These are phyloP conservation scores for Nymphicus hollandicus DNA, from an alignment of 2,113 vertebrate genomes.

Conservation along the genomic window DNA sequence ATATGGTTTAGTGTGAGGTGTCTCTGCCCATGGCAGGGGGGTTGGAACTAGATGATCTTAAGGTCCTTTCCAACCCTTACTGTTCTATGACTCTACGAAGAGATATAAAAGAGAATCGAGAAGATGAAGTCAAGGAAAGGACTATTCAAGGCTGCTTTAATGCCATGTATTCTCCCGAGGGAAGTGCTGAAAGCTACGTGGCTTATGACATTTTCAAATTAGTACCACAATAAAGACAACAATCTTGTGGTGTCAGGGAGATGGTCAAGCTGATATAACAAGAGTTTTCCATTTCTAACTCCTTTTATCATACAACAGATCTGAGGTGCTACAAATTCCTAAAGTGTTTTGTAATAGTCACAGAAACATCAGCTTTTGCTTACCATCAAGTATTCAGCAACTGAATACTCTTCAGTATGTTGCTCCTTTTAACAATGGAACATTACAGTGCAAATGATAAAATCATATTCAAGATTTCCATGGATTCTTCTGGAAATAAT, in stretches of 20 bases:
- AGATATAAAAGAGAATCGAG: not conserved
- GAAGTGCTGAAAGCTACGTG: not conserved
- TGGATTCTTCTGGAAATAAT: conserved; percentile 54
- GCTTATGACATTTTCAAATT: conserved; percentile 4
- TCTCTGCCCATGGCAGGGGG: too few species aligned
- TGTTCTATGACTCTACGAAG: not conserved
- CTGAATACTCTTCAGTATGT: not conserved
- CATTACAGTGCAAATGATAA: conserved; percentile 37
- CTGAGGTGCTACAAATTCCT: conserved; percentile 35
- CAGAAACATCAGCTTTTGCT: conserved; percentile 43
- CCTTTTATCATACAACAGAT: not conserved
- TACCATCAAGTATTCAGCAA: not conserved
- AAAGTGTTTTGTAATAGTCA: not conserved
- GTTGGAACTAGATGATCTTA: too few species aligned
- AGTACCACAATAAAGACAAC: not conserved
- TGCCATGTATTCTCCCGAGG: not conserved
- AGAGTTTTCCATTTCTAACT: conserved; percentile 38
- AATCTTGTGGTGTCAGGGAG: not conserved
- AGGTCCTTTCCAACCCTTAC: too few species aligned
- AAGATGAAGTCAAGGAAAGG: conserved; percentile 12
- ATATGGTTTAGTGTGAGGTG: too few species aligned
- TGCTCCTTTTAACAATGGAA: conserved; percentile 39
- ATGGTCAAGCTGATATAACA: not conserved
- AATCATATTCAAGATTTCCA: conserved; percentile 62
- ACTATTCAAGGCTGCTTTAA: not conserved